Evolutionary conservation across 2,888 invertebrate genomes (phyloP), one percentile per base, ranked within the genome.

Genomic region (Gerris lacustris): DNA sequence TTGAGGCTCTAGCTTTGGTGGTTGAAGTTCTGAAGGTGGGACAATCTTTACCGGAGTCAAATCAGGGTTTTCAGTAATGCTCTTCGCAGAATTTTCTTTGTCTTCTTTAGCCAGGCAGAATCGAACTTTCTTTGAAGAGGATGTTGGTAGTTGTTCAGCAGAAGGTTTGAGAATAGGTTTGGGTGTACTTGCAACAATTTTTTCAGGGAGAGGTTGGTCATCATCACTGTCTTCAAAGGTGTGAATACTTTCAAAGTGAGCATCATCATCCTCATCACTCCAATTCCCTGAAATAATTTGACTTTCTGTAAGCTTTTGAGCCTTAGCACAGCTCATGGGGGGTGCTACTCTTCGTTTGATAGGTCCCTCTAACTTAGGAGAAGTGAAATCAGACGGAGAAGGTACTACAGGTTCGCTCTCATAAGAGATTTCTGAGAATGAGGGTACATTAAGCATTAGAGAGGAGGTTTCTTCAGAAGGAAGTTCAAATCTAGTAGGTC

Each of bases 401-500:
- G 73, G 64, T 43, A 73, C 64, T 7, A 74, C 71, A n/a, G 69
- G 72, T 47, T 71, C 72, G 11, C 73, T 71, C 62, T 74, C 71
- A 67, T 72, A 74, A 5, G 74, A 73, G 18, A 74, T 47, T 15
- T 73, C 67, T 5, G 71, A 47, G 64, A 74, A 74, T 15, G 74
- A 73, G 72, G 80, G 79, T 2, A 80, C 80, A 66, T 80, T 72
- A 45, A 74, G 71, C 18, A 74, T 66, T 67, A 70, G 72, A 69
- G 76, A 73, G 68, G 74, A 73, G 0, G 73, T 64, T 11, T 6
- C 80, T 79, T 17, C 81, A 77, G 89, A 89, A 0, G 90, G 89
- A 79, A 89, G 83, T 79, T 91, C 91, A 79, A 86, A 86, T 74
- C 86, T 78, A 0, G 85, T 86, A 43, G 86, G 86, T 72, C 83